Evolutionary conservation across 2,888 invertebrate species (phyloP).

Genomic region (Cataglyphis cursor): DNA sequence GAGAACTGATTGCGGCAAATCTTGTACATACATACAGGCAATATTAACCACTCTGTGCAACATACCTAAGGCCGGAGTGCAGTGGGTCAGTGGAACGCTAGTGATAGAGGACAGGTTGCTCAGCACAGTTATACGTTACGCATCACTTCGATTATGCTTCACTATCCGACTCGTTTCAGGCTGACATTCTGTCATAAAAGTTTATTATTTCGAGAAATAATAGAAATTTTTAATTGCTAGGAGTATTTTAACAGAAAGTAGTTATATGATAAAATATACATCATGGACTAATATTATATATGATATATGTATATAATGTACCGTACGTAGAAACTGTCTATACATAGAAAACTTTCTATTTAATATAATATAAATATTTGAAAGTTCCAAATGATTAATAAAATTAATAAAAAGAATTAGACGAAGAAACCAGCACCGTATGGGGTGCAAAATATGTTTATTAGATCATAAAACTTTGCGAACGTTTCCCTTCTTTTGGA

Average conservation of each 20-base stretch:
- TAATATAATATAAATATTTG: background rate
- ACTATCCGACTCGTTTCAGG: slow-evolving; percentile 58
- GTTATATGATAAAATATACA: background rate
- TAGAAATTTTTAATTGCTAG: background rate
- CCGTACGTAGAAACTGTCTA: background rate
- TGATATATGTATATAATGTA: background rate
- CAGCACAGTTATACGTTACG: slow-evolving; percentile 61
- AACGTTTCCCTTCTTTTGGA: too few species aligned
- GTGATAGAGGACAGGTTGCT: slow-evolving; percentile 69
- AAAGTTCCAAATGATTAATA: too few species aligned
- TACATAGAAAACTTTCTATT: background rate
- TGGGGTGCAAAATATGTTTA: too few species aligned
- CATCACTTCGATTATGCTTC: slow-evolving; percentile 66
- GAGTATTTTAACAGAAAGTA: background rate
- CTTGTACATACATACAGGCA: background rate
- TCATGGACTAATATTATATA: background rate
- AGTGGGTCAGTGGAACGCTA: slow-evolving; percentile 74
- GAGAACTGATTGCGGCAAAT: background rate
- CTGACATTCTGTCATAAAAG: background rate
- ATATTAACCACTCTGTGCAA: slow-evolving; percentile 91
- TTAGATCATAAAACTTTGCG: too few species aligned
- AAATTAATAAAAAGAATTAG: too few species aligned
- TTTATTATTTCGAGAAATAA: background rate
- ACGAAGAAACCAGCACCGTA: too few species aligned
- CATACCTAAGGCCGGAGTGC: slow-evolving; percentile 60